A percentile compares a stretch with the other conserved stretches of the same genome.
These are phyloP conservation scores for Zaprionus gabonicus DNA, from an alignment of 1,140 invertebrate species.

Conservation along the genomic window DNA sequence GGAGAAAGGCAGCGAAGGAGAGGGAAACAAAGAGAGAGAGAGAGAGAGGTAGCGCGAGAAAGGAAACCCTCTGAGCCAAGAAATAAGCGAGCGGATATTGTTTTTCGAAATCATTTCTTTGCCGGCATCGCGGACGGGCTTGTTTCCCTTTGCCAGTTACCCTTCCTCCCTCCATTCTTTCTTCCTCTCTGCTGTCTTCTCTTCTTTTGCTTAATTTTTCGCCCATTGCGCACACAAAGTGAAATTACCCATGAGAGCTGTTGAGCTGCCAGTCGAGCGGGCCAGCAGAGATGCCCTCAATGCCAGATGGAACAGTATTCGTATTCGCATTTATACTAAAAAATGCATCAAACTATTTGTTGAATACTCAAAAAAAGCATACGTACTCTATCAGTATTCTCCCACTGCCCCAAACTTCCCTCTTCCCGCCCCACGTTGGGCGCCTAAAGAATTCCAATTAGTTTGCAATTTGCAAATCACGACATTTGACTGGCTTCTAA, in stretches of 20 bases:
- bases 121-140: constrained; percentile 29
- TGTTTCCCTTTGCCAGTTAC: constrained; percentile 18
- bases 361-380: constrained; percentile 43
- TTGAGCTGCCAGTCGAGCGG: constrained; percentile 22
- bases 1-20: not conserved
- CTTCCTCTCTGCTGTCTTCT: not conserved
- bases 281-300: constrained; percentile 3
- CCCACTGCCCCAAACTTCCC: too few species aligned
- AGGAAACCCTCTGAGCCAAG: constrained; percentile 32
- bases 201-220: constrained; percentile 59
- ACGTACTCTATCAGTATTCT: not conserved
- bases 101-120: constrained; percentile 70
- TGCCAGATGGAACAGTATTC: constrained; percentile 4
- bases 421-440: not conserved
- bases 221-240: constrained; percentile 67
- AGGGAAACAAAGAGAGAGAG: not conserved
- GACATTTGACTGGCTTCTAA: constrained; percentile 69
- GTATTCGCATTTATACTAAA: constrained; percentile 11
- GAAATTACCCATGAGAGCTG: constrained; percentile 63
- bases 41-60: not conserved
- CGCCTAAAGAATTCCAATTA: constrained; percentile 61
- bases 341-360: constrained; percentile 60
- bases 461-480: constrained; percentile 67
- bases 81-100: constrained; percentile 67
- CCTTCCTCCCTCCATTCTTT: not conserved